Base-by-base conservation (phyloP, 1,140 invertebrate genomes). In the Rhyacophila brunnea region DNA sequence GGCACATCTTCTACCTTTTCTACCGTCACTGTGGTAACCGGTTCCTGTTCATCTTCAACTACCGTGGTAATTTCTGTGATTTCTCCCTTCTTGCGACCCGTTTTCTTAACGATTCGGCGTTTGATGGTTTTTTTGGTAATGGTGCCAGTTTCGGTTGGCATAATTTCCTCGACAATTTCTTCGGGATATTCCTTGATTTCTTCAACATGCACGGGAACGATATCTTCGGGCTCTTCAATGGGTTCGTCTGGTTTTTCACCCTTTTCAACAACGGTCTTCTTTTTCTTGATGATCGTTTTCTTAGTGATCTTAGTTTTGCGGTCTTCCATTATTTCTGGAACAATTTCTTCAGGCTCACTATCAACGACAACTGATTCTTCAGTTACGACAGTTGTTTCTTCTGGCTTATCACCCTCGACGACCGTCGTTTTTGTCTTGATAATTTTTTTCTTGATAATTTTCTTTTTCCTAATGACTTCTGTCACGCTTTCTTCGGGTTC, bases 21-120 rank as follows among this genome's bases (percentile, higher is more conserved):
- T 43, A 66, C 70, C 46, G 65, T 66, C 42, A 69, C 68, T 67
- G 72, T 69, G 32, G 69, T 75, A 58, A 74, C 65, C 58, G 73
- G 73, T 59, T 63, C 57, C 65, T 74, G 66, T 28, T 67, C 67
- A 49, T 67, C 70, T 58, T 69, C 54, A 58, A 70, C 64, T 15
- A 68, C 60, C 1, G 68, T 73, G 34, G 64, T 63, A 11, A 71
- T 68, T 66, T 71, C 62, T 15, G 67, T 70, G 17, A 65, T 61
- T 68, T 71, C 68, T 19, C 70, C 67, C 20, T 67, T 68, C 18
- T 66, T 65, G 1, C 62, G 52, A 14, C 66, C 70, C 13, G 67
- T 73, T 32, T 68, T 67, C 51, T 68, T 73, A 0, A 65, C 68
- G 6, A 66, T 62, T 6, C 56, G 57, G 44, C 71, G 75, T 42